Percentiles rank a stretch among this genome's conserved stretches.
These are phyloP conservation scores for Labeo calbasu DNA, from an alignment of 2,797 vertebrate genomes.

Conservation along the genomic window DNA sequence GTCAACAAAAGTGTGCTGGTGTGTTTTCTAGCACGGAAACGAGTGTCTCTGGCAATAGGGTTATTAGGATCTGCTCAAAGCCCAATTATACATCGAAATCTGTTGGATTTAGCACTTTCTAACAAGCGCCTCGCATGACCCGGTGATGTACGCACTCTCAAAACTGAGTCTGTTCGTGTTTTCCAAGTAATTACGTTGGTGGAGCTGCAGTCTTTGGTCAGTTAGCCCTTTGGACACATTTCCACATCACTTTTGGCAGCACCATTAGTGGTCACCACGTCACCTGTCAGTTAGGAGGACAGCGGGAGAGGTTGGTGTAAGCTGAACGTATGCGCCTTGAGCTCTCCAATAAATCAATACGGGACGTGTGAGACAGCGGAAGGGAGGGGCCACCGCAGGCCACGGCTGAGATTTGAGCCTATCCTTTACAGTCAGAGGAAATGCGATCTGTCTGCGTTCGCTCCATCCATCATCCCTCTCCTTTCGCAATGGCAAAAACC, in stretches of 20 bases:
- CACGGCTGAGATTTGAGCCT: slow-evolving; percentile 31
- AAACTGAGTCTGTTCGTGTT: not conserved
- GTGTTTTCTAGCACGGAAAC: not conserved
- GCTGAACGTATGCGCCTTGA: slow-evolving; percentile 26
- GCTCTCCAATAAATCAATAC: slow-evolving; percentile 47
- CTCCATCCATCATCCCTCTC: slow-evolving; percentile 9
- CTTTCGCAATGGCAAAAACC: slow-evolving; percentile 18
- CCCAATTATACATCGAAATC: slow-evolving; percentile 39
- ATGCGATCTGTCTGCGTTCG: slow-evolving; percentile 30
- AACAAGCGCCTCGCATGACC: not conserved
- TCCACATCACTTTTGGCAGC: slow-evolving; percentile 32
- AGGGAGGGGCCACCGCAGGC: slow-evolving; percentile 12
- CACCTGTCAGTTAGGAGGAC: slow-evolving; percentile 35
- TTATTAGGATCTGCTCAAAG: slow-evolving; percentile 49
- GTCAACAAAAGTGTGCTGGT: slow-evolving; percentile 1
- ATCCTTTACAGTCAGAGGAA: slow-evolving; percentile 19
- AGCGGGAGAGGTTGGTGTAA: not conserved
- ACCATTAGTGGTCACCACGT: slow-evolving; percentile 14
- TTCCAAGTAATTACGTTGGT: slow-evolving; percentile 22
- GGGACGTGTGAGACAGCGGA: not conserved
- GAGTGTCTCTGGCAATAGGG: slow-evolving; percentile 36
- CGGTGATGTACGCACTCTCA: slow-evolving; percentile 19
- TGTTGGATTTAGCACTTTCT: slow-evolving; percentile 30
- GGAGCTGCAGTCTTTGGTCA: slow-evolving; percentile 6
- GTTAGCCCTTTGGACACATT: not conserved